Evolutionary conservation across 2,888 invertebrate genomes (phyloP).

Genomic region (Platycheirus albimanus): DNA sequence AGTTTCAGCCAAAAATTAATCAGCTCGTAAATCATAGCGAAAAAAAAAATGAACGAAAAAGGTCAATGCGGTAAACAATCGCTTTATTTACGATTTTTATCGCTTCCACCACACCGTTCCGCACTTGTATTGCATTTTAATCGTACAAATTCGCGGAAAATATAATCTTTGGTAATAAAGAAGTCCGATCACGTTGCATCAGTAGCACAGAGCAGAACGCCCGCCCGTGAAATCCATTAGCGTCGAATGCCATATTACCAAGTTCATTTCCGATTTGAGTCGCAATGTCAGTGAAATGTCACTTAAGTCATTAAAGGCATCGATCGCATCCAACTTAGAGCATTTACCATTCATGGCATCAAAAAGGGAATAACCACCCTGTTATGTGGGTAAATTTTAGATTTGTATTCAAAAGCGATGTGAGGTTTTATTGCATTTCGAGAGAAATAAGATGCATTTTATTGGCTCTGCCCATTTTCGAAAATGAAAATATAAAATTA

Average conservation of each 20-base stretch:
- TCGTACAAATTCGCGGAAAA: neutral
- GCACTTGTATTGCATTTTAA: conserved; percentile 27
- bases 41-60: conserved; percentile 2
- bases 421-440: neutral
- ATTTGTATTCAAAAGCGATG: conserved; percentile 3
- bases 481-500: conserved; percentile 13
- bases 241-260: conserved; percentile 18
- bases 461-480: conserved; percentile 26
- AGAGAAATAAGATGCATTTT: neutral
- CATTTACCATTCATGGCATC: neutral
- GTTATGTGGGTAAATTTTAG: neutral
- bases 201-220: neutral
- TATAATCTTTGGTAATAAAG: conserved; percentile 6
- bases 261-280: conserved; percentile 33
- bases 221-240: conserved; percentile 15
- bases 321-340: neutral
- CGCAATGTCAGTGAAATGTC: conserved; percentile 5
- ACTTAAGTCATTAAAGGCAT: conserved; percentile 2
- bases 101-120: neutral
- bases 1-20: neutral
- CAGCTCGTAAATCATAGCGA: neutral
- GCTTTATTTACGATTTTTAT: conserved; percentile 7
- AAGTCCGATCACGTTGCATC: conserved; percentile 36
- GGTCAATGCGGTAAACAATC: conserved; percentile 11
- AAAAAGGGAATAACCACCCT: conserved; percentile 3